Percentiles rank a stretch among this genome's conserved stretches.
Evolutionary conservation across 2,113 vertebrate genomes (phyloP).

Genomic region (Colossoma macropomum): DNA sequence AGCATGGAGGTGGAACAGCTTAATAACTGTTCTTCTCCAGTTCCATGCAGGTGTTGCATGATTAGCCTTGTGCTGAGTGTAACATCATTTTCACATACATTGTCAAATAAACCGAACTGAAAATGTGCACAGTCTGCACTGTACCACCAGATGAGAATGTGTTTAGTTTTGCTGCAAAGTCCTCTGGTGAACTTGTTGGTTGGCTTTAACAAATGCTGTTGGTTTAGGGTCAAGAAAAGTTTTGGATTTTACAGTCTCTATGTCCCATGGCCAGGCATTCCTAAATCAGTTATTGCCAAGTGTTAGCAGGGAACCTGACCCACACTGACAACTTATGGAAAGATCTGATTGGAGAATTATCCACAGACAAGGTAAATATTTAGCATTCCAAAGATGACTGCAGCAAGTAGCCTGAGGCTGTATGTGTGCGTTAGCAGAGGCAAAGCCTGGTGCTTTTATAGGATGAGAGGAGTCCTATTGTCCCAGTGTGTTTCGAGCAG

Average conservation of each 20-base stretch:
- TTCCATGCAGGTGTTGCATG: not conserved
- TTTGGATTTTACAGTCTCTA: not conserved
- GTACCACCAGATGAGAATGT: not conserved
- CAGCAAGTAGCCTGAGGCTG: conserved; percentile 46
- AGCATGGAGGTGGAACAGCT: not conserved
- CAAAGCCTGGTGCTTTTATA: conserved; percentile 34
- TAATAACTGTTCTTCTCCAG: not conserved
- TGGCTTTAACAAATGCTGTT: not conserved
- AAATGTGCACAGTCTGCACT: no score
- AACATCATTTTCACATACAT: not conserved
- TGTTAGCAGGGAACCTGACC: not conserved
- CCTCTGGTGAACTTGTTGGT: not conserved
- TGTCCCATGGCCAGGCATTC: conserved; percentile 1
- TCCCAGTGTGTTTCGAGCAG: conserved; percentile 20
- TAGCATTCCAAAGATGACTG: conserved; percentile 74
- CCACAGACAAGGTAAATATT: conserved; percentile 73
- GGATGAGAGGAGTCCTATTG: conserved; percentile 25
- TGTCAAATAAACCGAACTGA: no score
- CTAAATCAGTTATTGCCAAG: not conserved
- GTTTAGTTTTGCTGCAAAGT: not conserved
- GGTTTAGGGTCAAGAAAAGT: not conserved
- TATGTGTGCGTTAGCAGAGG: conserved; percentile 52
- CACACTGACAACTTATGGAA: not conserved
- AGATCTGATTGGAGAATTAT: conserved; percentile 44
- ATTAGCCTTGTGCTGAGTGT: not conserved